These are phyloP conservation scores for Epicauta chinensis DNA, from an alignment of 1,140 invertebrate genomes.

Conservation along the genomic window DNA sequence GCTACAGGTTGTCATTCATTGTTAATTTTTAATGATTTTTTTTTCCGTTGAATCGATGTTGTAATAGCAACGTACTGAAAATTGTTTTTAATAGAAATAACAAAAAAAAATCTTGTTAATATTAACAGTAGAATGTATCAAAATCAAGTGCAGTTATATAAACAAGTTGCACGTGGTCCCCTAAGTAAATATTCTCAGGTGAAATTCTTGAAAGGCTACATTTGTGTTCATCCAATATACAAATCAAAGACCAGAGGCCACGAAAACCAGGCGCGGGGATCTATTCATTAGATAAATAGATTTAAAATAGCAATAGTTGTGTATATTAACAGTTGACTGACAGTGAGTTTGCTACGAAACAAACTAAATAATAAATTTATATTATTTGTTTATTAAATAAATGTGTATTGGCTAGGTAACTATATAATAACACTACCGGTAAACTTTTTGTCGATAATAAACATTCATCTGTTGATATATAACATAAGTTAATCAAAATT, in stretches of 20 bases:
- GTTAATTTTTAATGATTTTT: too few relatives aligned
- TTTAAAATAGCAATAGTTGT: conserved; percentile 10
- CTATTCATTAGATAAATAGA: conserved; percentile 8
- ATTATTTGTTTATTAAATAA: conserved; percentile 11
- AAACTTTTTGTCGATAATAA: too few relatives aligned
- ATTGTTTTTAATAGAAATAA: too few relatives aligned
- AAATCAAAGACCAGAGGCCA: conserved; percentile 2
- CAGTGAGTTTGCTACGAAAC: not conserved
- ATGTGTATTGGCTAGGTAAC: too few relatives aligned
- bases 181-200: conserved; percentile 14
- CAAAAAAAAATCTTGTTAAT: too few relatives aligned
- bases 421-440: too few relatives aligned
- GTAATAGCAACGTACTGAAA: too few relatives aligned
- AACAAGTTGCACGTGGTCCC: conserved; percentile 13
- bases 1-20: too few relatives aligned
- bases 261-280: not conserved
- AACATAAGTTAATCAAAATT: too few relatives aligned
- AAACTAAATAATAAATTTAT: conserved; percentile 11
- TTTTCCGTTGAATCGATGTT: too few relatives aligned
- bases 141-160: conserved; percentile 15
- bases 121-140: conserved; percentile 10
- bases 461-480: too few relatives aligned
- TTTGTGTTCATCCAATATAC: conserved; percentile 6
- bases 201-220: conserved; percentile 8
- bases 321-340: conserved; percentile 7